Base-by-base conservation (phyloP, 2,797 vertebrate genomes). In the Oreortyx pictus region DNA sequence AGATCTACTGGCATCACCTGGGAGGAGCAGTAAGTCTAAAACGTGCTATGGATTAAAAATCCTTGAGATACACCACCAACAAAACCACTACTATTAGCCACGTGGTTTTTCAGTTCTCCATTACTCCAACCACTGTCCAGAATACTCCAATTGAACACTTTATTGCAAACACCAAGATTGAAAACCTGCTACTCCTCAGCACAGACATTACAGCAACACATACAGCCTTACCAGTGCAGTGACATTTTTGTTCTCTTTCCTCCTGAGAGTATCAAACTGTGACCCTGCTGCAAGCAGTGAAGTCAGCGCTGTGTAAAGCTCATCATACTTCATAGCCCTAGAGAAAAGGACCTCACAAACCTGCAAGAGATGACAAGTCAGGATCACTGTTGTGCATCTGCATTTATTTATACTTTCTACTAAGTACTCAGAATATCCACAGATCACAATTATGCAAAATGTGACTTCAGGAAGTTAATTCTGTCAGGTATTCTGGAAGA, bases 321-420 rank as follows among this genome's bases (percentile, higher is more conserved):
- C 98, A 6, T 99, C 99, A 0, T 99, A 99, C 93, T 99, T 99
- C 6, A 98, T 94, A 9, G 97, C 95, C 92, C 98, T 98, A 39
- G 97, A 98, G 96, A 99, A 99, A 72, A 99, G 98, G 88, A 99
- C 98, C 46, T 98, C 98, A 89, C 98, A 99, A 29, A 99, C 98
- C 99, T 99, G 96, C 49, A 66, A 19, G 43, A 72, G 50, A 52
- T 77, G 17, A 86, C 19, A 82, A 80, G 25, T 54, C 19, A 75
- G 44, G 14, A 68, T 9, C 0, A 1, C 13, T 49, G 44, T 57
- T 52, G 56, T 57, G 72, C 31, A 31, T 46, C 70, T 76, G 68
- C 31, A 3, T 68, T 67, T 35, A 60, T 2, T 39, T 12, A 25
- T 13, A 44, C 60, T 90, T 56, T 57, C 11, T 43, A 37, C 61